Evolutionary conservation across 2,888 invertebrate species (phyloP).

Genomic region (Andrena marginata): DNA sequence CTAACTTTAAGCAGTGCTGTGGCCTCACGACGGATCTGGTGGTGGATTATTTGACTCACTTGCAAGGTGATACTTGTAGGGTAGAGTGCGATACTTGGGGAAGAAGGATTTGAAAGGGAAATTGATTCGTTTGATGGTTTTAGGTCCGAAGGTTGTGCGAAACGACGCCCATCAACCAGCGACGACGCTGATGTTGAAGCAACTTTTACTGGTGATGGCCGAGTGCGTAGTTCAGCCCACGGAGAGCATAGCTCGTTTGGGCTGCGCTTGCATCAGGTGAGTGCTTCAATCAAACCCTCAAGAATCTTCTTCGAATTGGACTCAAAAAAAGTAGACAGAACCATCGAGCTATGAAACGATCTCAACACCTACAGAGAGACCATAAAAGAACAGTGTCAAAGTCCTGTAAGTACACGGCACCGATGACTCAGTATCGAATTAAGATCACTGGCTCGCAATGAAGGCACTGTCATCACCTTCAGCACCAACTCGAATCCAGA

Average conservation of each 20-base stretch:
- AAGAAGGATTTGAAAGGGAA: background rate
- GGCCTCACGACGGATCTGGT: conserved; percentile 96
- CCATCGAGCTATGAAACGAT: background rate
- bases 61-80: conserved; percentile 87
- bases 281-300: conserved; percentile 14
- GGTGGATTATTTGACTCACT: conserved; percentile 93
- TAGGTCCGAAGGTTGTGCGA: conserved; percentile 78
- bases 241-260: conserved; percentile 95
- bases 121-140: conserved; percentile 51
- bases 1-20: conserved; percentile 97
- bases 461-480: conserved; percentile 17
- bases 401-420: background rate
- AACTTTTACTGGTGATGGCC: conserved; percentile 93
- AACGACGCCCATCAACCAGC: conserved; percentile 83
- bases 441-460: conserved; percentile 40
- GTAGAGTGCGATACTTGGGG: background rate
- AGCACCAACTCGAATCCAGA: background rate
- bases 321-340: background rate
- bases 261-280: conserved; percentile 94
- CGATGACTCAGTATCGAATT: conserved; percentile 44
- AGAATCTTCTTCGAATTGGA: background rate
- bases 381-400: background rate
- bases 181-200: conserved; percentile 92
- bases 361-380: background rate
- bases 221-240: conserved; percentile 96